Evolutionary conservation across 2,888 invertebrate species (phyloP).

Genomic region (Drosophila falleni): DNA sequence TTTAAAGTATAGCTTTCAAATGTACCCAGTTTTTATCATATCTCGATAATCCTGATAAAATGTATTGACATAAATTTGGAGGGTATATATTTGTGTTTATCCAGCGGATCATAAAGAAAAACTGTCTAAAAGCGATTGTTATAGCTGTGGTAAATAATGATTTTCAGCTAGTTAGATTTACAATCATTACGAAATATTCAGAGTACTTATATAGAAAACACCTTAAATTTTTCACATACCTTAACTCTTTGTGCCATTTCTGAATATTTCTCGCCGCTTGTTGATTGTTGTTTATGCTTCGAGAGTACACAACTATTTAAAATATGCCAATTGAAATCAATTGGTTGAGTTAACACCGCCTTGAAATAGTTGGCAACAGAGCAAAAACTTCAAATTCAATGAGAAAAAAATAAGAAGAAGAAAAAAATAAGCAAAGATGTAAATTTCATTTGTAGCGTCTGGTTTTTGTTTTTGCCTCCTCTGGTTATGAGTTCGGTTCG

Average conservation of each 20-base stretch:
- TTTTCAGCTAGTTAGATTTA: background rate
- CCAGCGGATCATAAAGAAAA: no score
- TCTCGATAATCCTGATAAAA: no score
- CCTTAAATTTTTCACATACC: background rate
- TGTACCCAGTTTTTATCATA: background rate
- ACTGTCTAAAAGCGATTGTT: no score
- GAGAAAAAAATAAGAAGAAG: conserved; percentile 1
- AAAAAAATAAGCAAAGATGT: conserved; percentile 42
- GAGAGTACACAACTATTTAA: conserved; percentile 23
- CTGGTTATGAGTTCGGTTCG: conserved; percentile 55
- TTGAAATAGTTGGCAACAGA: conserved; percentile 26
- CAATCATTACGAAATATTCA: background rate
- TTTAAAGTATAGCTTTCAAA: background rate
- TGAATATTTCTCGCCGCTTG: conserved; percentile 3
- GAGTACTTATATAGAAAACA: conserved; percentile 5
- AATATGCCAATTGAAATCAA: conserved; percentile 50
- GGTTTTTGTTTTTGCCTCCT: conserved; percentile 16
- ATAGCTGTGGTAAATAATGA: no score
- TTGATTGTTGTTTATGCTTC: conserved; percentile 20
- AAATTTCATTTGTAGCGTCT: conserved; percentile 49
- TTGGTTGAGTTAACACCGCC: conserved; percentile 45
- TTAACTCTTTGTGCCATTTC: conserved; percentile 1
- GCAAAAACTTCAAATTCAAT: conserved; percentile 6
- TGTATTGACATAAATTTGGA: no score
- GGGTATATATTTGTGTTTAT: no score